phyloP scores from a whole-genome alignment of 1,140 invertebrate genomes.

The Musca domestica region DNA sequence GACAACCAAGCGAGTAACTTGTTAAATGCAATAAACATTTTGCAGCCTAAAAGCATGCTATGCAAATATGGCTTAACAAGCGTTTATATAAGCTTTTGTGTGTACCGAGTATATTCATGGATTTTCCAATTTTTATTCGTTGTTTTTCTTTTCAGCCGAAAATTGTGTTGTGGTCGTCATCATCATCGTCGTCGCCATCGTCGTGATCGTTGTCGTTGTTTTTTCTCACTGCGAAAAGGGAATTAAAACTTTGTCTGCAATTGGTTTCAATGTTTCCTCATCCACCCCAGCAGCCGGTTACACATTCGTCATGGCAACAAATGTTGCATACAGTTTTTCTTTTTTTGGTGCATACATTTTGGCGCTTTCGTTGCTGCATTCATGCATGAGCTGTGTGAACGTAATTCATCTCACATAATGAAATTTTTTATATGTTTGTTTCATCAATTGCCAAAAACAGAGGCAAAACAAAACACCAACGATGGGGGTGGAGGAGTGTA shows the following conservation, averaged over 20 bases:
- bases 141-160: slow-evolving; percentile 5
- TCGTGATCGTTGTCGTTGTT: background rate
- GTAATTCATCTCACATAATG: slow-evolving; percentile 22
- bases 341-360: slow-evolving; percentile 9
- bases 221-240: background rate
- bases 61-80: slow-evolving; percentile 20
- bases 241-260: slow-evolving; percentile 22
- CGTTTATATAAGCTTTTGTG: slow-evolving; percentile 17
- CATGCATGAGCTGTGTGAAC: slow-evolving; percentile 11
- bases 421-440: slow-evolving; percentile 22
- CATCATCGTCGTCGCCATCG: no score
- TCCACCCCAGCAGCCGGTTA: no score
- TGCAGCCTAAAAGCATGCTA: slow-evolving; percentile 17
- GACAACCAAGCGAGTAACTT: background rate
- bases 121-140: slow-evolving; percentile 13
- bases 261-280: slow-evolving; percentile 3
- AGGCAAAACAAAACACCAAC: background rate
- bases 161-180: background rate
- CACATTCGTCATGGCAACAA: no score
- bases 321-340: no score
- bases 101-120: background rate
- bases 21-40: slow-evolving; percentile 21
- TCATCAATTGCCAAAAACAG: slow-evolving; percentile 15
- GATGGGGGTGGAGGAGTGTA: no score
- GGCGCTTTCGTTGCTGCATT: slow-evolving; percentile 1